Percentiles rank a stretch among this genome's conserved stretches.
These are phyloP conservation scores for Strigops habroptila DNA, from an alignment of 2,113 vertebrate species.

Conservation along the genomic window DNA sequence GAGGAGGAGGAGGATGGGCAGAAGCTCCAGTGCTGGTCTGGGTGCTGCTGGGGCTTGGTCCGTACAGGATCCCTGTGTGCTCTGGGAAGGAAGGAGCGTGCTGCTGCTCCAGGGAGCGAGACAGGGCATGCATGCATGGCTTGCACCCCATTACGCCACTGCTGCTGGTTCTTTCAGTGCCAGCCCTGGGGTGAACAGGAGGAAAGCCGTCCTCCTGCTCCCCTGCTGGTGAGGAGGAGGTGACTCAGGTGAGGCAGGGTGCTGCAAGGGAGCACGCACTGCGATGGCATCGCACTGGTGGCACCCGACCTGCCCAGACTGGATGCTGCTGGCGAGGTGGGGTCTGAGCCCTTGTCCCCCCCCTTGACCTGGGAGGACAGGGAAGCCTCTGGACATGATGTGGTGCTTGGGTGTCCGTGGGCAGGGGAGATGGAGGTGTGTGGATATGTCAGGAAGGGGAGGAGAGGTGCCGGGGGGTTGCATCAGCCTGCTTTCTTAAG, in stretches of 20 bases:
- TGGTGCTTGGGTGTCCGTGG: fast-evolving
- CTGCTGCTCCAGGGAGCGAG: fast-evolving
- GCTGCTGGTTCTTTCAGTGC: fast-evolving
- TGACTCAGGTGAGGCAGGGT: background rate
- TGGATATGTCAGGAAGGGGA: background rate
- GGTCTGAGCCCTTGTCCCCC: fast-evolving
- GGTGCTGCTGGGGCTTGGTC: background rate
- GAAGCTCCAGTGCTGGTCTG: fast-evolving
- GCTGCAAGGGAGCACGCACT: fast-evolving
- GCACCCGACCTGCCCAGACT: background rate
- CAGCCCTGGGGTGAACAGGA: background rate
- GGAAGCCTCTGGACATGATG: background rate
- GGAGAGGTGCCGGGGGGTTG: background rate
- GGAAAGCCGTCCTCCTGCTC: background rate
- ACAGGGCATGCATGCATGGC: fast-evolving
- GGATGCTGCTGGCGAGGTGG: background rate
- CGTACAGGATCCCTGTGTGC: fast-evolving
- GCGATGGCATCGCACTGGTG: background rate
- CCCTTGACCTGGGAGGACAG: background rate
- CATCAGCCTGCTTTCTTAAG: background rate
- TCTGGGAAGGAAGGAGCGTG: background rate
- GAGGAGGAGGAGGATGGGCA: background rate
- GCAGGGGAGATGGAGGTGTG: background rate
- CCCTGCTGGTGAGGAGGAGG: background rate
- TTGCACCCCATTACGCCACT: background rate